Evolutionary conservation across 2,888 invertebrate genomes (phyloP), one percentile per base, ranked within the genome.

Genomic region (Andrena bicolor): DNA sequence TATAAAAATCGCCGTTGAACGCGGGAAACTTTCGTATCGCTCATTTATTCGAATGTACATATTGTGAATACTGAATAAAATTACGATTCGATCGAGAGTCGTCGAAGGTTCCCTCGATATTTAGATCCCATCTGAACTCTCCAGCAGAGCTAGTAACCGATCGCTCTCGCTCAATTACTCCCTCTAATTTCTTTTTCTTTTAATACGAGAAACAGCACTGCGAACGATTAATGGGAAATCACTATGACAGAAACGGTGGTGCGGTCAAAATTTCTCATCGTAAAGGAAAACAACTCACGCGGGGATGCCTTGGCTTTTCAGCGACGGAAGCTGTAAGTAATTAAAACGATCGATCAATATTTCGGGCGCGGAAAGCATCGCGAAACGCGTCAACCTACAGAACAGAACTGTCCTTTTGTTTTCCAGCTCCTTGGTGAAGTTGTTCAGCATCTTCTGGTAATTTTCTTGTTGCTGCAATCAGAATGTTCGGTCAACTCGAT

Each of bases 401-500:
- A 76, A 72, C 16, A 74, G 7, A n/a, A n/a, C n/a, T n/a, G 35
- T 10, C 20, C 80, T 74, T 65, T 88, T 83, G 7, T 72, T 68
- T 48, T 86, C 84, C 5, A 89, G 16, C 13, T 87, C 80, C 56
- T 79, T 85, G 8, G 80, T 71, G 41, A 90, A 88, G 10, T 76
- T 83, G 16, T 69, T 76, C 10, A 91, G 30, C 81, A 88, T 85
- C 63, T 82, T 88, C 53, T 88, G 82, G 70, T 87, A 88, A 56
- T 87, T 84, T 32, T 82, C 80, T 61, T 81, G 86, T 82, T 90
- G 88, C 88, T 90, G 53, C 23, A 87, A 84, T 49, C 53, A 76
- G 10, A 26, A 32, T 51, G 28, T 8, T 30, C 26, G n/a, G 8
- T 8, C 8, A 49, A 28, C 23, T 56, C 26, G 28, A 28, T 4